These are phyloP conservation scores for Ageneiosus marmoratus DNA, from an alignment of 2,113 vertebrate species.

Conservation along the genomic window DNA sequence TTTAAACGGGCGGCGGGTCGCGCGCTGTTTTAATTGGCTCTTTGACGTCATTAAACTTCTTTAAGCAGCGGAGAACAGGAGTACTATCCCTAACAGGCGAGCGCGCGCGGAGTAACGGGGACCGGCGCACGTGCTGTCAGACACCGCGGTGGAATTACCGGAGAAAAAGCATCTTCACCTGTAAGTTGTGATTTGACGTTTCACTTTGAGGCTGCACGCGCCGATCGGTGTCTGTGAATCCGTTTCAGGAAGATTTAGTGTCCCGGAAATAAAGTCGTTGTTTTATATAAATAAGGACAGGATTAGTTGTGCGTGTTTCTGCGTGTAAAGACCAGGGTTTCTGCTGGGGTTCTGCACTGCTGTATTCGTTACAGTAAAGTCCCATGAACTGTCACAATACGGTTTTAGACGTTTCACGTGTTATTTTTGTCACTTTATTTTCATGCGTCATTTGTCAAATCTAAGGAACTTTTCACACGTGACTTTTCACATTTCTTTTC, in stretches of 20 bases:
- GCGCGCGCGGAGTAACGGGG: constrained; percentile 1
- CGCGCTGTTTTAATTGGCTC: constrained; percentile 45
- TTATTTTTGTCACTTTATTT: too few relatives aligned
- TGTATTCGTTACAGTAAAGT: too few relatives aligned
- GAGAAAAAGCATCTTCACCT: neutral
- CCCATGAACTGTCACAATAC: too few relatives aligned
- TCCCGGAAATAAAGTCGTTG: neutral
- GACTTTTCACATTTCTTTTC: too few relatives aligned
- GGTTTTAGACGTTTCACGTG: too few relatives aligned
- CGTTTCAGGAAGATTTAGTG: neutral
- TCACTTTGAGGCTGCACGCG: neutral
- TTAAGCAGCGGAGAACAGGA: constrained; percentile 35
- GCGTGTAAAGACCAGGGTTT: too few relatives aligned
- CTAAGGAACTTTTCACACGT: too few relatives aligned
- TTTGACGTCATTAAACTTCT: constrained; percentile 53
- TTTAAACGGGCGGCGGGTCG: constrained; percentile 31
- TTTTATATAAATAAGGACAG: neutral
- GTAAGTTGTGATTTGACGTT: constrained; percentile 24
- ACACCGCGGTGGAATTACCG: neutral
- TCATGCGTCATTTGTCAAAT: too few relatives aligned
- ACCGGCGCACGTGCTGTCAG: neutral
- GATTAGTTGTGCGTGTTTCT: too few relatives aligned
- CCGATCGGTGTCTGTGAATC: neutral
- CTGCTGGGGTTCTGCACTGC: too few relatives aligned
- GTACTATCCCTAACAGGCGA: neutral